Conservation (phyloP, 2,888 invertebrate species). For the Volucella inanis region DNA sequence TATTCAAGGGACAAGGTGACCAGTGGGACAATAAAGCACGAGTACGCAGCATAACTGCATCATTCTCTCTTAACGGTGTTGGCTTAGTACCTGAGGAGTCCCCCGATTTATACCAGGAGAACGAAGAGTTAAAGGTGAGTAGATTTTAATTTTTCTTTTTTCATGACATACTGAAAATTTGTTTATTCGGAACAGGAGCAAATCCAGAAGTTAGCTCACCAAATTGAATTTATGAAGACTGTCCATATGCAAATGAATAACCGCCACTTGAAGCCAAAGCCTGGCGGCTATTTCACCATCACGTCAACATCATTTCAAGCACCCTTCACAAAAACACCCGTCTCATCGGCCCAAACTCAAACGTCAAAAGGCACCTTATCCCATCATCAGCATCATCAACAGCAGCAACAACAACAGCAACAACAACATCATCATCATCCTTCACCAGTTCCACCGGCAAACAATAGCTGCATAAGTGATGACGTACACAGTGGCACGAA, state of each 20-base stretch:
- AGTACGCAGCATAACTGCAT: slow-evolving; percentile 92
- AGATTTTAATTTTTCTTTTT: background rate
- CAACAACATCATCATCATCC: slow-evolving; percentile 39
- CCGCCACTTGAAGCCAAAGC: slow-evolving; percentile 92
- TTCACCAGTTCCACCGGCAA: slow-evolving; percentile 67
- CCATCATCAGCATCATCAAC: slow-evolving; percentile 47
- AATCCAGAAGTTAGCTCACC: slow-evolving; percentile 94
- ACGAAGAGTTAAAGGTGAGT: slow-evolving; percentile 93
- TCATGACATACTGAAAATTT: background rate
- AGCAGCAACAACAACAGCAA: slow-evolving; percentile 40
- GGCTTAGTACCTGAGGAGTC: slow-evolving; percentile 93
- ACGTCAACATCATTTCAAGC: slow-evolving; percentile 84
- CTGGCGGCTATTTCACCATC: slow-evolving; percentile 91
- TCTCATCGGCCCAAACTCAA: slow-evolving; percentile 82
- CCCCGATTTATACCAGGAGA: slow-evolving; percentile 94
- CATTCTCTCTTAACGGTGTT: slow-evolving; percentile 93
- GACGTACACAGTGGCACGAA: slow-evolving; percentile 79
- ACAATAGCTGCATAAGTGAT: slow-evolving; percentile 77
- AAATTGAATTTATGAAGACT: slow-evolving; percentile 96
- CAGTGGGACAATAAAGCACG: slow-evolving; percentile 94
- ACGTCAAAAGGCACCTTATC: slow-evolving; percentile 78
- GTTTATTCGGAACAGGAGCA: slow-evolving; percentile 87
- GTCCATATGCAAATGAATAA: slow-evolving; percentile 97
- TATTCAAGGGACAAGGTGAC: slow-evolving; percentile 93
- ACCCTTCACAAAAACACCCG: slow-evolving; percentile 81